Evolutionary conservation across 1,140 invertebrate species (phyloP).

Genomic region (Adelges cooleyi): DNA sequence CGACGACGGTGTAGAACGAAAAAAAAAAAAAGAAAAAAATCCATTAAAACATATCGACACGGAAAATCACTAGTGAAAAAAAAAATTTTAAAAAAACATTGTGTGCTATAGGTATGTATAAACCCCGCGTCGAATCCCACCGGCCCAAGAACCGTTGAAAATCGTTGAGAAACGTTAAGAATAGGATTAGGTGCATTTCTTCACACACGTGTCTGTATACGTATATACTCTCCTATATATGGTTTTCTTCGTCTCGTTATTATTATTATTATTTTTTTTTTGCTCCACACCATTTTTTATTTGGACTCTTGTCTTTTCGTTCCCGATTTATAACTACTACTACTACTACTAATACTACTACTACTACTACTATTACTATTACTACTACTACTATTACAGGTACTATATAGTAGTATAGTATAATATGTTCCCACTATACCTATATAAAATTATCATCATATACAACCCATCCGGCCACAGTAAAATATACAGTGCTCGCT

Average conservation of each 20-base stretch:
- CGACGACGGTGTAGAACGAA: neutral
- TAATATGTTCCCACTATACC: no score
- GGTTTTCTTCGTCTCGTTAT: neutral
- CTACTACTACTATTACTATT: no score
- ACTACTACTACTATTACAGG: no score
- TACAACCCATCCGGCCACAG: no score
- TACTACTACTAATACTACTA: no score
- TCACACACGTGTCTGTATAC: neutral
- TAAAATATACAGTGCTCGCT: no score
- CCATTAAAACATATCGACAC: conserved; percentile 27
- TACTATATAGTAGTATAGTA: no score
- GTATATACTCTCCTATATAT: neutral
- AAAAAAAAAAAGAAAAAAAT: conserved; percentile 1
- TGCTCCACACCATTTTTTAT: neutral
- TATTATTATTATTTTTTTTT: neutral
- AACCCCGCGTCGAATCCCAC: neutral
- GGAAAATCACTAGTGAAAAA: conserved; percentile 15
- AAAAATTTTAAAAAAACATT: neutral
- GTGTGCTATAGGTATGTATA: neutral
- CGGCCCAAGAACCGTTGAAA: conserved; percentile 21
- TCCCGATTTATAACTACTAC: neutral
- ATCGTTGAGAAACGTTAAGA: conserved; percentile 24
- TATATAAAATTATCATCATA: no score
- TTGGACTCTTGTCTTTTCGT: neutral
- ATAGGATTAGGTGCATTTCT: conserved; percentile 22